Conservation (phyloP, 1,140 invertebrate species). For the Ceratosolen fusciceps region DNA sequence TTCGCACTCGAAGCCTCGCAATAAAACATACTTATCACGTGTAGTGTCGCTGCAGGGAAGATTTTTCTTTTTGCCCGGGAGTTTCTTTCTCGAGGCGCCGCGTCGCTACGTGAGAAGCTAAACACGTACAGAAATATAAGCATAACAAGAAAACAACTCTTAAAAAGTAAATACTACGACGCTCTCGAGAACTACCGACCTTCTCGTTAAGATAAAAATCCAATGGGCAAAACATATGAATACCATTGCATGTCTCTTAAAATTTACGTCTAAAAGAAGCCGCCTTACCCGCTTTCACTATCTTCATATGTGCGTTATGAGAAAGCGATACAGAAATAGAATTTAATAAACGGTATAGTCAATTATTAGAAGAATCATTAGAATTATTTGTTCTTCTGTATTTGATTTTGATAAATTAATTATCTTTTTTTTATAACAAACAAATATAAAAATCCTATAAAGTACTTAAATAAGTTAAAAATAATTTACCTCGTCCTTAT, state of each 20-base stretch:
- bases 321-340: too few relatives aligned
- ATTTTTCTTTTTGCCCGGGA: slow-evolving; percentile 2
- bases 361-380: too few relatives aligned
- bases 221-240: not conserved
- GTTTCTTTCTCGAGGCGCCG: not conserved
- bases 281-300: not conserved
- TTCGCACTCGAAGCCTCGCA: not conserved
- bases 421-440: too few relatives aligned
- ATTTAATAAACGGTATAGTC: too few relatives aligned
- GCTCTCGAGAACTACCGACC: slow-evolving; percentile 17
- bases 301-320: too few relatives aligned
- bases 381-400: too few relatives aligned
- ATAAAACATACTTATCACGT: slow-evolving; percentile 36
- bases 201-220: slow-evolving; percentile 28
- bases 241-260: not conserved
- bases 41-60: not conserved
- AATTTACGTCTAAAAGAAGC: not conserved
- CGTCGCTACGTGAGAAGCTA: not conserved
- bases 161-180: slow-evolving; percentile 30
- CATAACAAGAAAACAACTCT: slow-evolving; percentile 39
- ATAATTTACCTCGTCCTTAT: too few relatives aligned
- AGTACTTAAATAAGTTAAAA: too few relatives aligned
- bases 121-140: slow-evolving; percentile 40
- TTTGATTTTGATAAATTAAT: too few relatives aligned
- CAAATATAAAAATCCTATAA: not conserved